Conservation (phyloP, 2,113 vertebrate genomes). For the Phalacrocorax carbo region DNA sequence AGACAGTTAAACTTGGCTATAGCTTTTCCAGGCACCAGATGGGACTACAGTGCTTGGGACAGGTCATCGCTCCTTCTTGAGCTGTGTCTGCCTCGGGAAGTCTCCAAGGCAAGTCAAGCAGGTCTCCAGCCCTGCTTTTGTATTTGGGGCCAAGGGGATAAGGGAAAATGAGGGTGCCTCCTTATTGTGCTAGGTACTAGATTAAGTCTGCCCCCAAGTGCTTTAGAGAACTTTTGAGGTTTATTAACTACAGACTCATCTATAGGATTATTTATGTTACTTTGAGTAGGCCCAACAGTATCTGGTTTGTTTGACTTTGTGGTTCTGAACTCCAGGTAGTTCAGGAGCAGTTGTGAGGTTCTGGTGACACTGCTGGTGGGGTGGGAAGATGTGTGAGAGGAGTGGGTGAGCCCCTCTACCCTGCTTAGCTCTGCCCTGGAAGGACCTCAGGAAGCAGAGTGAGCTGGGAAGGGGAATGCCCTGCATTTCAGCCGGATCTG, state of each 20-base stretch:
- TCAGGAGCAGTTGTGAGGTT: not conserved
- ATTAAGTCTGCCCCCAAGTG: not conserved
- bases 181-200: not conserved
- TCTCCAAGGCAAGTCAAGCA: not conserved
- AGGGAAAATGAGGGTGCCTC: not conserved
- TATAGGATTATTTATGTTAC: not conserved
- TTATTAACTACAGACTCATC: not conserved
- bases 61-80: not conserved
- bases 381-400: not conserved
- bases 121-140: not conserved
- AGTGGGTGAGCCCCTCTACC: not conserved
- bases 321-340: not conserved
- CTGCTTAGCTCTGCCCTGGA: not conserved
- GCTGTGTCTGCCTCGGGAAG: accelerated
- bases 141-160: not conserved
- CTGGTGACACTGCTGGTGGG: not conserved
- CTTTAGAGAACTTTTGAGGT: not conserved
- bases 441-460: accelerated
- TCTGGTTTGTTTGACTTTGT: not conserved
- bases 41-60: not conserved
- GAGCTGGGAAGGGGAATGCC: not conserved
- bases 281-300: not conserved
- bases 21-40: not conserved
- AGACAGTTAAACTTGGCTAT: not conserved
- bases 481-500: accelerated